phyloP scores from a whole-genome alignment of 2,797 vertebrate species.

The Chromobotia macracanthus region DNA sequence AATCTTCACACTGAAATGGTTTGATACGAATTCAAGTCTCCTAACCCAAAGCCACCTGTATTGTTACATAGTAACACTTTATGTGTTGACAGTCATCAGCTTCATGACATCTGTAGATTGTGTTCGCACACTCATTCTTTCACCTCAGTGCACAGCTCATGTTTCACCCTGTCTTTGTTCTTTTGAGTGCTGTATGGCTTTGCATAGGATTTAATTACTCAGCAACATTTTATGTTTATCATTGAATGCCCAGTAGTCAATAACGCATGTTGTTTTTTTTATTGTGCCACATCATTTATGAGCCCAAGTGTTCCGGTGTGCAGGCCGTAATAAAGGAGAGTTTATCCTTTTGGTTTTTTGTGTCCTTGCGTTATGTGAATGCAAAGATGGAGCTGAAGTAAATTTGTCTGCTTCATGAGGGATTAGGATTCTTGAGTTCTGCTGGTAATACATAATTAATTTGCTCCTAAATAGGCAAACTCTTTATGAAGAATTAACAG shows the following conservation, averaged over 20 bases:
- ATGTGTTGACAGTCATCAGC: constrained; percentile 9
- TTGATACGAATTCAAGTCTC: background rate
- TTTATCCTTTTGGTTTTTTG: background rate
- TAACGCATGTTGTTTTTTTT: background rate
- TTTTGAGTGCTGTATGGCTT: background rate
- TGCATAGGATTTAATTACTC: background rate
- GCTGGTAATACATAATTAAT: constrained; percentile 64
- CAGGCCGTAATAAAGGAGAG: constrained; percentile 1
- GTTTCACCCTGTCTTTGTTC: background rate
- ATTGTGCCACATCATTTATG: background rate
- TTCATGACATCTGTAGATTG: background rate
- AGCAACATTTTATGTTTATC: background rate
- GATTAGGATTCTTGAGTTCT: constrained; percentile 6
- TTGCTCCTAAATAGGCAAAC: constrained; percentile 53
- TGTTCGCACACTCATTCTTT: constrained; percentile 11
- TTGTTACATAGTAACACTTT: background rate
- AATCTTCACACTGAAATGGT: background rate
- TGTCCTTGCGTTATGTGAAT: background rate
- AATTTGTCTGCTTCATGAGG: background rate
- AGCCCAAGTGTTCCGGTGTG: background rate
- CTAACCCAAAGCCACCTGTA: background rate
- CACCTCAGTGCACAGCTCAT: background rate
- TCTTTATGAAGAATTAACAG: constrained; percentile 65
- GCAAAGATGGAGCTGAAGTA: constrained; percentile 13
- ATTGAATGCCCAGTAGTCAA: background rate